A percentile compares a stretch with the other conserved stretches of the same genome.
phyloP scores from a whole-genome alignment of 2,797 vertebrate species.

The Microcaecilia unicolor region DNA sequence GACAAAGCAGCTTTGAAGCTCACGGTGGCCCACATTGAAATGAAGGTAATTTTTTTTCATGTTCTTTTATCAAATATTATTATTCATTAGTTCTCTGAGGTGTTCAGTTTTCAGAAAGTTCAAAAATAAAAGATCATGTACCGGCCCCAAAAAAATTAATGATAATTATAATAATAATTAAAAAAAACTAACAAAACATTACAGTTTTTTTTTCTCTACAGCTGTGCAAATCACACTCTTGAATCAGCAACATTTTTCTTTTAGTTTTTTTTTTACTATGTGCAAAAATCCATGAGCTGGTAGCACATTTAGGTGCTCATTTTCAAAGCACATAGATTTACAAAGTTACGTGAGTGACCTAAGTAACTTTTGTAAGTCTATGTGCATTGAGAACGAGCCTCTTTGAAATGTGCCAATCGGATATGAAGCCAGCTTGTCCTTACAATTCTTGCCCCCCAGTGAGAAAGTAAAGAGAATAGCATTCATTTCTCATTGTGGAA shows the following conservation, averaged over 20 bases:
- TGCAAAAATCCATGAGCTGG: not conserved
- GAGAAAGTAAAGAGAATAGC: slow-evolving; percentile 28
- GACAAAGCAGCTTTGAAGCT: slow-evolving; percentile 5
- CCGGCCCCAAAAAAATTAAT: not conserved
- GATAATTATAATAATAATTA: not conserved
- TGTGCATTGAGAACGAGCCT: too few species aligned
- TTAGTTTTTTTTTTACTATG: too few species aligned
- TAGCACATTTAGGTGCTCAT: too few species aligned
- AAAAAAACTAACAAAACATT: not conserved
- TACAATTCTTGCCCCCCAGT: not conserved
- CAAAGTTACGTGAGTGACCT: too few species aligned
- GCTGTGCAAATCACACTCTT: not conserved
- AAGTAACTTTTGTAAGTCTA: too few species aligned
- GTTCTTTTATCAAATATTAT: slow-evolving; percentile 1
- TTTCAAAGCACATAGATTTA: too few species aligned
- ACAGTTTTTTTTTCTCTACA: slow-evolving; percentile 3
- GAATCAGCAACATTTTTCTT: not conserved
- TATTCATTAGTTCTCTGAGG: not conserved
- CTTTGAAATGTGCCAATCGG: slow-evolving; percentile 1
- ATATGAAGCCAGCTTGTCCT: not conserved
- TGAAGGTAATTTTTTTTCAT: slow-evolving; percentile 9
- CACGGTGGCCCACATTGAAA: slow-evolving; percentile 11
- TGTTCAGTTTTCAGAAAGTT: not conserved
- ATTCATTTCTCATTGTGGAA: slow-evolving; percentile 31
- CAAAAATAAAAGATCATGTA: not conserved